Percentiles rank a stretch among this genome's conserved stretches.
Conservation (phyloP, 2,888 invertebrate species). For the Tillus elongatus region DNA sequence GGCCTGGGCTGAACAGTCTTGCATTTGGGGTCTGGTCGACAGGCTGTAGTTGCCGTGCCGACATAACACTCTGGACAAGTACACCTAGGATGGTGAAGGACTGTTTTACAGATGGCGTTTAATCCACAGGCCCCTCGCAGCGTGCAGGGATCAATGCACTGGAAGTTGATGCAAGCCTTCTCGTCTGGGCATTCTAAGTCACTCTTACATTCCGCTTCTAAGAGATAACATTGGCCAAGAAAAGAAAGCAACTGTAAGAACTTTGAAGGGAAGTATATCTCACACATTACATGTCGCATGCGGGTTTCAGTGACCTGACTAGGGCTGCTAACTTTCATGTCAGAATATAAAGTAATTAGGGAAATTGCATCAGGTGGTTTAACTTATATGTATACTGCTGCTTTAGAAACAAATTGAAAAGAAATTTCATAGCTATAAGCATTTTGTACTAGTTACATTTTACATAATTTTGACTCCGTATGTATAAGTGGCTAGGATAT, state of each 20-base stretch:
- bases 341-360: no score
- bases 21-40: conserved; percentile 73
- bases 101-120: conserved; percentile 79
- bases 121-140: conserved; percentile 81
- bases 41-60: conserved; percentile 71
- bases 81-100: conserved; percentile 77
- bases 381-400: no score
- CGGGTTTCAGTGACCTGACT: conserved; percentile 39
- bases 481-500: no score
- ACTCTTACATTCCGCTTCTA: conserved; percentile 67
- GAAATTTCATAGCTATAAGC: no score
- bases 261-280: conserved; percentile 66
- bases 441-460: no score
- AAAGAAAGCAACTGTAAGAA: conserved; percentile 70
- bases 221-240: conserved; percentile 37
- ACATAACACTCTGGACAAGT: conserved; percentile 82
- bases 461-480: no score
- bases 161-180: conserved; percentile 83
- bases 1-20: conserved; percentile 53
- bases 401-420: no score
- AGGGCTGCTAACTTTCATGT: no score
- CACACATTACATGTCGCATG: conserved; percentile 46
- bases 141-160: conserved; percentile 85
- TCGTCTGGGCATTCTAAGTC: conserved; percentile 87
- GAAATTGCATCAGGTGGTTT: no score